Evolutionary conservation across 2,113 vertebrate genomes (phyloP).

Genomic region (Campylorhamphus procurvoides): DNA sequence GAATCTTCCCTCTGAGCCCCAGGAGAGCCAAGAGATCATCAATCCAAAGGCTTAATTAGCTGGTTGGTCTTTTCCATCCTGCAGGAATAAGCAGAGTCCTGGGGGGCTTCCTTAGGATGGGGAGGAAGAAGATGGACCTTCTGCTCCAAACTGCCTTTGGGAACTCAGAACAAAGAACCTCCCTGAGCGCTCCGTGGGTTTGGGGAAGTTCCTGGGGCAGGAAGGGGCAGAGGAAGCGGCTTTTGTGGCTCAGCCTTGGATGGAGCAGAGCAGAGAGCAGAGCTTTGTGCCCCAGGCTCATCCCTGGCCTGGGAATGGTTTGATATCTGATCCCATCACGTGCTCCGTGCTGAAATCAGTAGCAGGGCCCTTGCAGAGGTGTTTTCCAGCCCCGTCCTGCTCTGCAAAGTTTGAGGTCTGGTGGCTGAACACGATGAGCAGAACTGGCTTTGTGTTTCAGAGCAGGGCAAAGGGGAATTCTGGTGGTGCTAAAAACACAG

Average conservation of each 20-base stretch:
- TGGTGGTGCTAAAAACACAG: neutral
- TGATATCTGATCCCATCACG: neutral
- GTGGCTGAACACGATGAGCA: neutral
- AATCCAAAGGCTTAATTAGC: neutral
- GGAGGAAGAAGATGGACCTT: neutral
- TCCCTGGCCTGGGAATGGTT: neutral
- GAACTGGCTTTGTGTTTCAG: neutral
- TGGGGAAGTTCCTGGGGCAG: neutral
- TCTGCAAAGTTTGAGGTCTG: neutral
- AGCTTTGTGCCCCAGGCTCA: neutral
- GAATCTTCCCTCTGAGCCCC: neutral
- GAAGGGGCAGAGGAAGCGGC: neutral
- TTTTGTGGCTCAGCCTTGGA: neutral
- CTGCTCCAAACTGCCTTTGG: neutral
- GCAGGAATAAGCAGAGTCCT: neutral
- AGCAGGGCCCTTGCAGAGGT: neutral
- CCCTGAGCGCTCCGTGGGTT: rapidly evolving
- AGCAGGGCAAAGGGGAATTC: neutral
- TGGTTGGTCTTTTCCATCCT: neutral
- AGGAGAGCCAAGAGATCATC: neutral
- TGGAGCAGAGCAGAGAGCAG: neutral
- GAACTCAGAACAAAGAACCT: neutral
- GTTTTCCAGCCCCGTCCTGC: neutral
- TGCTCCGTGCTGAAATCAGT: rapidly evolving
- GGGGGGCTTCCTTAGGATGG: neutral